phyloP scores from a whole-genome alignment of 37 sponge, comb jelly and placozoan genomes.

The Axinella damicornis region DNA sequence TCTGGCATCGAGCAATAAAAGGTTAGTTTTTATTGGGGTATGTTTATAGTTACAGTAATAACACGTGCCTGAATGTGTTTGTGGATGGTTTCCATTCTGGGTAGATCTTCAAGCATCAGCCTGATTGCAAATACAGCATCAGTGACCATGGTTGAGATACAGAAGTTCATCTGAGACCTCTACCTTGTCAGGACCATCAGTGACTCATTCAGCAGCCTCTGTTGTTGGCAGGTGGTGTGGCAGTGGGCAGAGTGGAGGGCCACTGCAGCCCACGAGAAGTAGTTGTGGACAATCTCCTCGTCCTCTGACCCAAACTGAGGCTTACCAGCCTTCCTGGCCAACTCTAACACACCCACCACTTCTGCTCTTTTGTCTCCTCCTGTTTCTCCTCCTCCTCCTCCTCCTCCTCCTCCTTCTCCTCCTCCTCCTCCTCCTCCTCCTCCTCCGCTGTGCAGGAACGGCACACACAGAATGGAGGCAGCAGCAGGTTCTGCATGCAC shows the following conservation, averaged over 20 bases:
- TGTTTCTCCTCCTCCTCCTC: background rate
- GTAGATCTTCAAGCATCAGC: too few species aligned
- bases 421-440: constrained; percentile 3
- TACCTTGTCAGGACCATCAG: background rate
- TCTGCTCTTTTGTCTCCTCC: background rate
- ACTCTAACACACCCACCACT: constrained; percentile 28
- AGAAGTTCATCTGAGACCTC: too few species aligned
- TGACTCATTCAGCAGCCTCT: background rate
- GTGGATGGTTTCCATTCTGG: too few species aligned
- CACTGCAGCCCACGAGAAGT: constrained; percentile 12
- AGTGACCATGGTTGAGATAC: too few species aligned
- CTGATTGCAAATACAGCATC: too few species aligned
- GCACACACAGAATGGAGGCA: constrained; percentile 30
- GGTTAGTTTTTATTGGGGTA: too few species aligned
- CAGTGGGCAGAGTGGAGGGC: background rate
- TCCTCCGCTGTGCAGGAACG: background rate
- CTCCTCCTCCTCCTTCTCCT: constrained; percentile 14
- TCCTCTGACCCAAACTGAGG: constrained; percentile 44
- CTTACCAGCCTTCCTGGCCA: background rate
- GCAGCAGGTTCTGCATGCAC: background rate
- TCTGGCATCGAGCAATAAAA: too few species aligned
- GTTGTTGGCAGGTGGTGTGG: background rate
- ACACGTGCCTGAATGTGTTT: too few species aligned
- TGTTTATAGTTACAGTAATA: too few species aligned
- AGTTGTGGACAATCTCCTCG: constrained; percentile 22